These are phyloP conservation scores for Mimachlamys varia DNA, from an alignment of 2,888 invertebrate genomes.

Conservation along the genomic window DNA sequence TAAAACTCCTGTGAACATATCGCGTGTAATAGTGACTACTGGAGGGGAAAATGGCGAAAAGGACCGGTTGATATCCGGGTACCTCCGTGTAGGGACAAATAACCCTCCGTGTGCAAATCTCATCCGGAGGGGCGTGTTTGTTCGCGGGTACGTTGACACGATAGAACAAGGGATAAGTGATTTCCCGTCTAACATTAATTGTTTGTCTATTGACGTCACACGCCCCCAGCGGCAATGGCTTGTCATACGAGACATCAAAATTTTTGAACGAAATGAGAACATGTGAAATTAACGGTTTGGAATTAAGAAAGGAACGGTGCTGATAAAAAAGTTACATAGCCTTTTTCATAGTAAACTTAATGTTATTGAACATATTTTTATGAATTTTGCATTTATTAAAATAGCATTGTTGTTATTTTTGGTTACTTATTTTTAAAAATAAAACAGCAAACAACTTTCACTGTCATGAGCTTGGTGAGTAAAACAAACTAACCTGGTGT, in stretches of 20 bases:
- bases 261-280: neutral
- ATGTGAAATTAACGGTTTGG: neutral
- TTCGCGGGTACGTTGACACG: neutral
- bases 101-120: neutral
- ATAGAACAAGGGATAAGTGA: neutral
- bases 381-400: neutral
- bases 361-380: neutral
- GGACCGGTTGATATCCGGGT: neutral
- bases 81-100: neutral
- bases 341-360: neutral
- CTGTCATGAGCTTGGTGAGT: too few species aligned
- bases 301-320: neutral
- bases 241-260: neutral
- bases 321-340: neutral
- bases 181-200: neutral
- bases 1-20: conserved; percentile 15
- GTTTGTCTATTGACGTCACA: neutral
- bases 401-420: neutral
- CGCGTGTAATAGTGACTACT: conserved; percentile 39
- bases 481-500: too few species aligned
- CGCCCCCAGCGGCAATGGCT: neutral
- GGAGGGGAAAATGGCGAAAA: conserved; percentile 9
- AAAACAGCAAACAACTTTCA: too few species aligned
- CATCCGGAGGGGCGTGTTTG: neutral
- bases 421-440: too few species aligned